A percentile compares a stretch with the other conserved stretches of the same genome.
Evolutionary conservation across 2,113 vertebrate species (phyloP).

Genomic region (Mixornis gularis): DNA sequence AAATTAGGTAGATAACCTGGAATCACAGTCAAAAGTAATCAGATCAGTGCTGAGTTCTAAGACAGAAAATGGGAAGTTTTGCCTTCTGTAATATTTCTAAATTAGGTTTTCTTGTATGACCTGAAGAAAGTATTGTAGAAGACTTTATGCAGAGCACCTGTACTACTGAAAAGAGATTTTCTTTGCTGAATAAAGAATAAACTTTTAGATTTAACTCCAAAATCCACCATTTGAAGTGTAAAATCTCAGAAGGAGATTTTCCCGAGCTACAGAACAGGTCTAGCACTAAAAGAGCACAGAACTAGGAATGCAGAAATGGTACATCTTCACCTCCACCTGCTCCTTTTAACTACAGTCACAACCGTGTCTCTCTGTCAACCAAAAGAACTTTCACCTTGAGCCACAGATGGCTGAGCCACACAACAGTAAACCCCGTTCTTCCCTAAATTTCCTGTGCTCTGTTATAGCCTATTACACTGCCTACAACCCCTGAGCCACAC

Average conservation of each 20-base stretch:
- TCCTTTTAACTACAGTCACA: not conserved
- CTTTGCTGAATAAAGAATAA: not conserved
- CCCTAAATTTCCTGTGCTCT: not conserved
- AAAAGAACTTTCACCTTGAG: not conserved
- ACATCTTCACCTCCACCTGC: not conserved
- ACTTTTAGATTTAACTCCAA: not conserved
- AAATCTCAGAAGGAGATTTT: not conserved
- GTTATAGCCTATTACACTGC: not conserved
- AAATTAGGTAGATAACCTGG: slow-evolving; percentile 55
- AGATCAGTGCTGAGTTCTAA: not conserved
- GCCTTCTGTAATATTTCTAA: slow-evolving; percentile 9
- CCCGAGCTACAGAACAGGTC: not conserved
- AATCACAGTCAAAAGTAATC: slow-evolving; percentile 51
- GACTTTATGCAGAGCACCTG: not conserved
- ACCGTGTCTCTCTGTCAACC: not conserved
- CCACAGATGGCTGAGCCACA: not conserved
- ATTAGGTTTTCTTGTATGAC: slow-evolving; percentile 4
- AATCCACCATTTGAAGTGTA: not conserved
- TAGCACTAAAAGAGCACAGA: not conserved
- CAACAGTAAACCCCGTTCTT: not conserved
- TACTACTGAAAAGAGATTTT: not conserved
- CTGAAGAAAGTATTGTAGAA: not conserved
- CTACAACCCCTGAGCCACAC: not conserved
- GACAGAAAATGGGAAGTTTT: slow-evolving; percentile 6
- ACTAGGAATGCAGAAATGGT: not conserved